phyloP scores from a whole-genome alignment of 2,113 vertebrate genomes.

The Apus apus region DNA sequence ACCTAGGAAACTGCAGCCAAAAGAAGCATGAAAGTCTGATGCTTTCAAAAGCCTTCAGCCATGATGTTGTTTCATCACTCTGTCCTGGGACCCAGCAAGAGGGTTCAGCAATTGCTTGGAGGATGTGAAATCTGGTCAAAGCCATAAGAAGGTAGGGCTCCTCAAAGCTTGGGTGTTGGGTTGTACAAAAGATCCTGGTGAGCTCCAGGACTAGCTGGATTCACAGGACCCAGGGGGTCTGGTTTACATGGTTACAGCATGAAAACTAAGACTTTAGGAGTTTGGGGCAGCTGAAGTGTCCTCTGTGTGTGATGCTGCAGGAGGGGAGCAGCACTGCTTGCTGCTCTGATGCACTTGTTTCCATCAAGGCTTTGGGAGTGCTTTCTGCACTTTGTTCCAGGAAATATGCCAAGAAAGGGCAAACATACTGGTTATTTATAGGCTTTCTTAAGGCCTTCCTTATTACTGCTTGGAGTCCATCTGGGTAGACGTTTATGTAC shows the following conservation, averaged over 20 bases:
- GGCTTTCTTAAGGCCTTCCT: background rate
- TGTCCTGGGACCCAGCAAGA: background rate
- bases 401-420: slow-evolving; percentile 26
- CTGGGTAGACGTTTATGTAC: slow-evolving; percentile 9
- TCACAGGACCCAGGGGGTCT: background rate
- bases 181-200: background rate
- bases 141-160: background rate
- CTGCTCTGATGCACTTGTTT: background rate
- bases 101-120: background rate
- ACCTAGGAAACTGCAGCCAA: rapidly evolving
- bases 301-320: background rate
- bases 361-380: background rate
- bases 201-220: background rate
- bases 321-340: background rate
- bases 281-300: background rate
- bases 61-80: background rate
- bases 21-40: background rate
- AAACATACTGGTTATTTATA: slow-evolving; percentile 31
- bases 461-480: slow-evolving; percentile 22
- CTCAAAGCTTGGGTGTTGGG: too few relatives aligned
- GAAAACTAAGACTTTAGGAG: background rate
- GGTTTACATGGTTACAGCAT: rapidly evolving
- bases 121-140: background rate
- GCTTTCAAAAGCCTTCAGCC: background rate
- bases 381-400: background rate